A percentile compares a stretch with the other conserved stretches of the same genome.
These are phyloP conservation scores for Nylanderia fulva DNA, from an alignment of 1,140 invertebrate genomes.

Conservation along the genomic window DNA sequence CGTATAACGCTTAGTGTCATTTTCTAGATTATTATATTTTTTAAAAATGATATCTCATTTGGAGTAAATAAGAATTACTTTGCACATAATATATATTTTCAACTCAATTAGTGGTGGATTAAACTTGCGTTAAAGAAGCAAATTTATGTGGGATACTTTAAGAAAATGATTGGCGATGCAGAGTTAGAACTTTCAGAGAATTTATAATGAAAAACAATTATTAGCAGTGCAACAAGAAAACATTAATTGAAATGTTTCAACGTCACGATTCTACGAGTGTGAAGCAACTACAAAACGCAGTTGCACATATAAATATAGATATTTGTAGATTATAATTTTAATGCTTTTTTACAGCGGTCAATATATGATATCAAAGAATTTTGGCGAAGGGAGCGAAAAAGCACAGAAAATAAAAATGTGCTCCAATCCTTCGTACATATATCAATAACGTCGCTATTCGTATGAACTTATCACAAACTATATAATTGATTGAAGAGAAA, in stretches of 20 bases:
- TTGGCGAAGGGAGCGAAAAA: background rate
- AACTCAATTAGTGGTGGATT: background rate
- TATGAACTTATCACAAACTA: conserved; percentile 8
- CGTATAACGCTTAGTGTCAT: background rate
- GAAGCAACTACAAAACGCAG: background rate
- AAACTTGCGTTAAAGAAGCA: background rate
- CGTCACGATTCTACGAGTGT: background rate
- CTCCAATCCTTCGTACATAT: background rate
- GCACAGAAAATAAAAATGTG: background rate
- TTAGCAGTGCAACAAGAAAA: background rate
- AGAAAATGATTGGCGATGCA: background rate
- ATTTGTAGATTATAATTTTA: no score
- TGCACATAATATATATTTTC: background rate
- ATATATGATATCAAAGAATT: background rate
- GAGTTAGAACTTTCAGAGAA: background rate
- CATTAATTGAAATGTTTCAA: background rate
- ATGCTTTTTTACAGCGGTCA: no score
- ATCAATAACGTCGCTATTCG: background rate
- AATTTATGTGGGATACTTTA: background rate
- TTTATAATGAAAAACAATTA: background rate
- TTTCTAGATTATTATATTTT: background rate
- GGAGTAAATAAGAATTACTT: background rate
- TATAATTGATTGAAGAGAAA: background rate
- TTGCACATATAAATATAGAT: background rate
- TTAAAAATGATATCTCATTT: background rate